These are phyloP conservation scores for Drosophila niveifrons DNA, from an alignment of 2,888 invertebrate species.

Conservation along the genomic window DNA sequence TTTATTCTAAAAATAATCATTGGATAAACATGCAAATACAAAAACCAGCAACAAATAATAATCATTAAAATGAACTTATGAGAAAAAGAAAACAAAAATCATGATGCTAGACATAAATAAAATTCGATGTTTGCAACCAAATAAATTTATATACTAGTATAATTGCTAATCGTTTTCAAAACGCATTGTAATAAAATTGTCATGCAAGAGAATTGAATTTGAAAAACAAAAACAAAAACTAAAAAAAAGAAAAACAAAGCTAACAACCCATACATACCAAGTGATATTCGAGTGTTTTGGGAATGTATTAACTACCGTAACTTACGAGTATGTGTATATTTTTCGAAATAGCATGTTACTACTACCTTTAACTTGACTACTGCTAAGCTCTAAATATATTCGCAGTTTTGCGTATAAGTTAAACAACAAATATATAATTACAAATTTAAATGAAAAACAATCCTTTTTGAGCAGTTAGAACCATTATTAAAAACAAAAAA, in stretches of 20 bases:
- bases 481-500: not conserved
- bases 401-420: slow-evolving; percentile 33
- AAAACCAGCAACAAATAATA: slow-evolving; percentile 3
- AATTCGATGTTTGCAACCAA: slow-evolving; percentile 43
- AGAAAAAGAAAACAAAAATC: slow-evolving; percentile 13
- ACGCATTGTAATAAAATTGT: slow-evolving; percentile 67
- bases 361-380: slow-evolving; percentile 34
- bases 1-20: slow-evolving; percentile 63
- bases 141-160: slow-evolving; percentile 34
- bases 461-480: slow-evolving; percentile 1
- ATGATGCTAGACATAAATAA: slow-evolving; percentile 39
- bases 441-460: slow-evolving; percentile 3
- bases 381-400: slow-evolving; percentile 29
- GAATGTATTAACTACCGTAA: slow-evolving; percentile 46
- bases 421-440: slow-evolving; percentile 5
- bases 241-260: slow-evolving; percentile 16
- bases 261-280: slow-evolving; percentile 59
- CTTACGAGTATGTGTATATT: slow-evolving; percentile 49
- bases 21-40: slow-evolving; percentile 34
- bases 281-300: slow-evolving; percentile 74
- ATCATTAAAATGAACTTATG: not conserved
- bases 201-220: slow-evolving; percentile 79
- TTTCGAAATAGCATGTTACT: slow-evolving; percentile 59
- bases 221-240: slow-evolving; percentile 58
- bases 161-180: slow-evolving; percentile 56